These are phyloP conservation scores for Clupea harengus DNA, from an alignment of 2,113 vertebrate species.

Conservation along the genomic window DNA sequence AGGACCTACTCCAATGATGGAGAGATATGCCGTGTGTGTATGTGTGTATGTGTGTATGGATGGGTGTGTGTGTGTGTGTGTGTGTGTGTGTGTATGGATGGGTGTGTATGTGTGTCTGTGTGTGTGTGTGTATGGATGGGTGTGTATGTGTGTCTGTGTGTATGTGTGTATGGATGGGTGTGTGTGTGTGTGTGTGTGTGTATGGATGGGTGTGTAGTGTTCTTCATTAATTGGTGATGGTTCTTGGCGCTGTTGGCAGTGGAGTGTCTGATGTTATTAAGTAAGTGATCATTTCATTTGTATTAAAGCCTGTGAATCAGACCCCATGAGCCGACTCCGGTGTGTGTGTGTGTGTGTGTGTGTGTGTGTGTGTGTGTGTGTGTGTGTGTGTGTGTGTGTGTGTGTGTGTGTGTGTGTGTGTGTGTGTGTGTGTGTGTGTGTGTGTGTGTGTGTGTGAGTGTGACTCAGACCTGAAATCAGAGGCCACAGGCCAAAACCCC, in stretches of 20 bases:
- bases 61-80: neutral
- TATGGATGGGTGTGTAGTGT: conserved; percentile 24
- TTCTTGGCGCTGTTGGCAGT: neutral
- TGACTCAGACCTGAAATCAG: neutral
- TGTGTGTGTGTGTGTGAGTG: neutral
- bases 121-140: conserved; percentile 22
- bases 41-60: conserved; percentile 20
- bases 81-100: neutral
- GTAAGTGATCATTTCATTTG: neutral
- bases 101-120: neutral
- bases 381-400: conserved; percentile 16
- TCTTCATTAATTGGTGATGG: neutral
- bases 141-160: neutral
- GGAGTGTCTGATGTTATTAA: conserved; percentile 9
- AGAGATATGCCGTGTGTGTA: neutral
- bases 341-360: conserved; percentile 22
- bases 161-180: neutral
- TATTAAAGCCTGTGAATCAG: conserved; percentile 4
- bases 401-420: conserved; percentile 34
- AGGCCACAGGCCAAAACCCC: neutral
- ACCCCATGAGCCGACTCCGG: neutral
- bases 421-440: neutral
- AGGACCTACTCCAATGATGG: too few species aligned
- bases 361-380: conserved; percentile 16
- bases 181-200: conserved; percentile 16